Conservation (phyloP, 2,797 vertebrate species). For the Myotis vivesi region DNA sequence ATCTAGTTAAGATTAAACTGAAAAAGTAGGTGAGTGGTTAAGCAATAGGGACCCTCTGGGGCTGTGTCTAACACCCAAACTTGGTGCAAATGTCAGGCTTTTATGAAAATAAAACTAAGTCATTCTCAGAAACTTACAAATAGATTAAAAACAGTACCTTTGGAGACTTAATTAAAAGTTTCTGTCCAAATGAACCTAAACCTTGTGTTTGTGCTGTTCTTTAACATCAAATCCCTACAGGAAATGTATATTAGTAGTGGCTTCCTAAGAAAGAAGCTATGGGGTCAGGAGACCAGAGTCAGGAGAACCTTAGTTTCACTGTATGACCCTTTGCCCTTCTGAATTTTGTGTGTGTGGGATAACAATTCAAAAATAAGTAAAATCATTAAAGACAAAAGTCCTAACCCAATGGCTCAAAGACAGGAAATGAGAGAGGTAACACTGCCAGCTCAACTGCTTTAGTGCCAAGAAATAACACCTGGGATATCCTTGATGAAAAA, state of each 20-base stretch:
- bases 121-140: background rate
- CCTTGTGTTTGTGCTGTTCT: background rate
- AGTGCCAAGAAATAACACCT: background rate
- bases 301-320: background rate
- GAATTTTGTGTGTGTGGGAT: background rate
- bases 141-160: background rate
- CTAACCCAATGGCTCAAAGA: background rate
- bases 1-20: background rate
- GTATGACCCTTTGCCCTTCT: background rate
- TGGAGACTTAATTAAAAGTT: background rate
- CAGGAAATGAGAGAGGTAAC: background rate
- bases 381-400: background rate
- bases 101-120: slow-evolving; percentile 32
- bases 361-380: slow-evolving; percentile 25
- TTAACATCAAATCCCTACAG: background rate
- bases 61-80: background rate
- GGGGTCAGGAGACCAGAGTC: background rate
- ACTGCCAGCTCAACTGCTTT: background rate
- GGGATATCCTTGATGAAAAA: background rate
- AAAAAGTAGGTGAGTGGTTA: background rate
- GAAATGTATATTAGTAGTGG: background rate
- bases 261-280: background rate
- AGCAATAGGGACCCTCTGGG: background rate
- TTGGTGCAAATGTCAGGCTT: background rate
- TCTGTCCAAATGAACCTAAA: background rate